Percentiles rank a stretch among this genome's conserved stretches.
Conservation (phyloP, 2,113 vertebrate genomes). For the Caranx melampygus region DNA sequence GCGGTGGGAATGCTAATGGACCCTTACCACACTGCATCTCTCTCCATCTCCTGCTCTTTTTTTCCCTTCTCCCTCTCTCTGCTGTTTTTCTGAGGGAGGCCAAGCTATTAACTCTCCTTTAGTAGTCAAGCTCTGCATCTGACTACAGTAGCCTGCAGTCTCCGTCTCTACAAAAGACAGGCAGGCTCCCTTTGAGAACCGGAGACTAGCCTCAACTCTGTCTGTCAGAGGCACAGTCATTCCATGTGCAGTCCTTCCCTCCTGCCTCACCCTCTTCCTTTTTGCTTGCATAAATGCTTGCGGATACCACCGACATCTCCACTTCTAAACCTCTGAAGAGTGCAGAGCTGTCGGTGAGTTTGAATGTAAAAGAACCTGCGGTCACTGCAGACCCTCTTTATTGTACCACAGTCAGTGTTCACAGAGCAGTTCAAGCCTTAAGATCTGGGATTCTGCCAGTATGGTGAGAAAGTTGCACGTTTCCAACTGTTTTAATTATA, state of each 20-base stretch:
- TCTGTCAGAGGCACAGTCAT: slow-evolving; percentile 54
- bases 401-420: slow-evolving; percentile 8
- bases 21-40: slow-evolving; percentile 46
- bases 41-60: slow-evolving; percentile 5
- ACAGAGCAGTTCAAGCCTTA: slow-evolving; percentile 15
- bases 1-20: slow-evolving; percentile 75
- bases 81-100: slow-evolving; percentile 51
- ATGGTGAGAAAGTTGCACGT: background rate
- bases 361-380: slow-evolving; percentile 36
- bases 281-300: slow-evolving; percentile 47
- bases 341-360: slow-evolving; percentile 40
- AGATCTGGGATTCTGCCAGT: background rate
- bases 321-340: slow-evolving; percentile 57
- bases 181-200: slow-evolving; percentile 61
- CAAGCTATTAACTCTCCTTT: slow-evolving; percentile 67
- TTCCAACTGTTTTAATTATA: slow-evolving; percentile 11
- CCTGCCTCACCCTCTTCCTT: slow-evolving; percentile 31
- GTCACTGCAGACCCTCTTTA: slow-evolving; percentile 25
- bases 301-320: slow-evolving; percentile 49
- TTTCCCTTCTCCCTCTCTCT: background rate
- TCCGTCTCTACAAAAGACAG: slow-evolving; percentile 58
- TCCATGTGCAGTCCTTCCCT: slow-evolving; percentile 48
- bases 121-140: slow-evolving; percentile 49
- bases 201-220: slow-evolving; percentile 35
- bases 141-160: slow-evolving; percentile 48